Evolutionary conservation across 2,113 vertebrate species (phyloP).

Genomic region (Cyanoliseus patagonus): DNA sequence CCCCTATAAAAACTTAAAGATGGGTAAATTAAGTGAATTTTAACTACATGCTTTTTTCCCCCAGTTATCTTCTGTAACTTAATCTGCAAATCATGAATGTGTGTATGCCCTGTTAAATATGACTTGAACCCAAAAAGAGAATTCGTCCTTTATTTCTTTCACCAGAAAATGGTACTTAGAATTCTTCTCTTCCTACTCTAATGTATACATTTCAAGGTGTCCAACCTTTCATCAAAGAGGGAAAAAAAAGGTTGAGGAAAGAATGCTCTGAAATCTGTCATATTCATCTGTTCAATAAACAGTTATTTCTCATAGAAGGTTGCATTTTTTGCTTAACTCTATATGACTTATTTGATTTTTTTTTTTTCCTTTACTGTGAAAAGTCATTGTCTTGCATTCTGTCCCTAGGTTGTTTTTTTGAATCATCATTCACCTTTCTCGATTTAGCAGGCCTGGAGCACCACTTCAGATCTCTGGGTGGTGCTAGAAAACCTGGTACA

Average conservation of each 20-base stretch:
- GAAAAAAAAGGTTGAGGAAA: not conserved
- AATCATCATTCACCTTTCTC: slow-evolving; percentile 91
- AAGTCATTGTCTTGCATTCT: slow-evolving; percentile 80
- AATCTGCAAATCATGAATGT: not conserved
- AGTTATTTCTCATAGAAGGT: slow-evolving; percentile 43
- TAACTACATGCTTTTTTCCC: not conserved
- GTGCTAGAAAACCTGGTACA: slow-evolving; percentile 85
- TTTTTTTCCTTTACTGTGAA: slow-evolving; percentile 66
- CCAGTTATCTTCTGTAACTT: not conserved
- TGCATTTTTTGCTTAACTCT: slow-evolving; percentile 63
- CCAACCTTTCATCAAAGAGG: not conserved
- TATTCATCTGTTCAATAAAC: slow-evolving; percentile 60
- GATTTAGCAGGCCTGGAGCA: slow-evolving; percentile 92
- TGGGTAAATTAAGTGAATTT: not conserved
- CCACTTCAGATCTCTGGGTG: slow-evolving; percentile 84
- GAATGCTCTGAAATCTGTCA: not conserved
- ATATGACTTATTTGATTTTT: slow-evolving; percentile 54
- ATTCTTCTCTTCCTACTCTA: not conserved
- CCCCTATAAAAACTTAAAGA: not conserved
- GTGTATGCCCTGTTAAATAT: not conserved
- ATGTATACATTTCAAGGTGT: not conserved
- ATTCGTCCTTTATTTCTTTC: not conserved
- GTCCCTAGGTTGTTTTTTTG: slow-evolving; percentile 90
- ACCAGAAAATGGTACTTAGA: not conserved
- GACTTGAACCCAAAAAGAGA: not conserved